Percentiles rank a stretch among this genome's conserved stretches.
Evolutionary conservation across 2,888 invertebrate genomes (phyloP).

Genomic region (Trichopoda pennipes): DNA sequence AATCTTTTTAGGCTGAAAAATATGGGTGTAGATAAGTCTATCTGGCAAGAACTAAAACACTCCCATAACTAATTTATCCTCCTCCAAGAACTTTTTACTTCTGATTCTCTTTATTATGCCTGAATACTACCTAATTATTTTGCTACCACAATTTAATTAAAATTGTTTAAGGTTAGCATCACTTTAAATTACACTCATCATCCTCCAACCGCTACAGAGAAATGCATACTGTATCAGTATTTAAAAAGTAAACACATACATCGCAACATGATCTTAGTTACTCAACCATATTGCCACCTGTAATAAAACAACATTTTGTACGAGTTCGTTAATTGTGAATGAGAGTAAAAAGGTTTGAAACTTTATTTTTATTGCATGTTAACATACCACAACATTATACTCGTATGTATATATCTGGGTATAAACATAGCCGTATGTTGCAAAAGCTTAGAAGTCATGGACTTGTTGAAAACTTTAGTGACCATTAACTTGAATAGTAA

Average conservation of each 20-base stretch:
- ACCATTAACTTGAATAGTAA: slow-evolving; percentile 37
- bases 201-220: background rate
- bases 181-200: slow-evolving; percentile 23
- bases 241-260: background rate
- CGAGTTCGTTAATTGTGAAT: background rate
- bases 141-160: too few species aligned
- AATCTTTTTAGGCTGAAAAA: too few species aligned
- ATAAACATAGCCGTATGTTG: background rate
- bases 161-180: slow-evolving; percentile 7
- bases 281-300: slow-evolving; percentile 53
- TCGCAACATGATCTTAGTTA: slow-evolving; percentile 4
- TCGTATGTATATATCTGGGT: background rate
- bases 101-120: too few species aligned
- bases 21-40: too few species aligned
- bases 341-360: background rate
- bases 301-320: slow-evolving; percentile 54
- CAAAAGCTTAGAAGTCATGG: slow-evolving; percentile 50
- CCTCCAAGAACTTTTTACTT: too few species aligned
- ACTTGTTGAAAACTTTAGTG: slow-evolving; percentile 58
- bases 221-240: background rate
- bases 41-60: too few species aligned
- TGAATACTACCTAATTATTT: too few species aligned
- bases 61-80: too few species aligned
- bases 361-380: slow-evolving; percentile 33
- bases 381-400: slow-evolving; percentile 43